Percentiles rank a stretch among this genome's conserved stretches.
Conservation (phyloP, 2,113 vertebrate species). For the Coptodon bakossiorum region DNA sequence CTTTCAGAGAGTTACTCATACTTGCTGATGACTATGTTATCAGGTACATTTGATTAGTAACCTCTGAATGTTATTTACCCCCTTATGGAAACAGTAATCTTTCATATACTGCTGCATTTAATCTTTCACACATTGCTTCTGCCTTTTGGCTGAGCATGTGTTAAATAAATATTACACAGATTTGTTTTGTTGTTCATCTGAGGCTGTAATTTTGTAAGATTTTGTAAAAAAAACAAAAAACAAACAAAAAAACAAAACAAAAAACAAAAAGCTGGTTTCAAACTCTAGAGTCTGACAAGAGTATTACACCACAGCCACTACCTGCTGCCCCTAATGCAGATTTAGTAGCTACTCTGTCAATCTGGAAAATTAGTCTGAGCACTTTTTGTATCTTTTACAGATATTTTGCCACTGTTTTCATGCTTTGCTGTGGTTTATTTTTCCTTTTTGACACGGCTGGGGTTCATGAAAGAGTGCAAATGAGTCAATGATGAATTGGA, state of each 20-base stretch:
- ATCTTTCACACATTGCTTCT: not conserved
- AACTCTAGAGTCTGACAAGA: not conserved
- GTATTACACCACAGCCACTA: not conserved
- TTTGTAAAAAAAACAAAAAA: not conserved
- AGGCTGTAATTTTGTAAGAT: not conserved
- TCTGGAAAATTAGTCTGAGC: not conserved
- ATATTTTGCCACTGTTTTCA: conserved; percentile 15
- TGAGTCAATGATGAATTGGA: conserved; percentile 65
- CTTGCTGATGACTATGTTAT: fast-evolving
- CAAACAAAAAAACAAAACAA: no score
- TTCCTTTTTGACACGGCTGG: not conserved
- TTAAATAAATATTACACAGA: not conserved
- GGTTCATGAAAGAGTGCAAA: conserved; percentile 53
- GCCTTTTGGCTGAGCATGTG: not conserved
- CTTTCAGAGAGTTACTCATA: not conserved
- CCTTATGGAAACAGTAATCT: not conserved
- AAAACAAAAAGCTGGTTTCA: not conserved
- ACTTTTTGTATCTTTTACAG: not conserved
- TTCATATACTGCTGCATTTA: not conserved
- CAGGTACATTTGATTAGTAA: fast-evolving
- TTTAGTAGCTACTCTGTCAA: not conserved
- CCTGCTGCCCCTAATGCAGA: not conserved
- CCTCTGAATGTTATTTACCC: not conserved
- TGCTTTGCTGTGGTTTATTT: not conserved
- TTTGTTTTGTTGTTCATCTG: fast-evolving